Evolutionary conservation across 1,140 invertebrate species (phyloP).

Genomic region (Ridgeia piscesae): DNA sequence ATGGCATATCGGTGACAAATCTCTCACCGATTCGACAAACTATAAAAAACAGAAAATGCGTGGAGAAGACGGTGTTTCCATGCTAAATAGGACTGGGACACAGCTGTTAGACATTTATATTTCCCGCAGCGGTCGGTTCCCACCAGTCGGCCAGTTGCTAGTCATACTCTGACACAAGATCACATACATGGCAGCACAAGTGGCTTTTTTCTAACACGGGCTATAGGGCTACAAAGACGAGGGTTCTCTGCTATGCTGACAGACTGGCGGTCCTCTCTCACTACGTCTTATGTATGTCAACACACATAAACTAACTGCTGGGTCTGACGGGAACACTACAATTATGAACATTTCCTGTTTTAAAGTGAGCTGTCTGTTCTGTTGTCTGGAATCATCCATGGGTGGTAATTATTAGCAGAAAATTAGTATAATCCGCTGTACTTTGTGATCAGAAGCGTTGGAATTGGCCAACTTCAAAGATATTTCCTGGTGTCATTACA

Average conservation of each 20-base stretch:
- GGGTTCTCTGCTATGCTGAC: background rate
- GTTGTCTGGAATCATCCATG: no score
- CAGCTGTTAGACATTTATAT: background rate
- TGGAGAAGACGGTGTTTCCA: background rate
- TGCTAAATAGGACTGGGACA: background rate
- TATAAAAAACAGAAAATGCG: background rate
- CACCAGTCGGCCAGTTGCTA: background rate
- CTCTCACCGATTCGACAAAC: background rate
- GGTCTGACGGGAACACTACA: background rate
- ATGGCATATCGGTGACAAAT: background rate
- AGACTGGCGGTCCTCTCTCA: background rate
- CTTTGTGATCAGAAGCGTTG: no score
- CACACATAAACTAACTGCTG: background rate
- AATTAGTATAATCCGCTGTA: no score
- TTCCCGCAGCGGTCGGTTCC: background rate
- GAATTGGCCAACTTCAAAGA: no score
- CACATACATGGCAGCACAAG: background rate
- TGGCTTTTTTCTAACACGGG: background rate
- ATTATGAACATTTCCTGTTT: background rate
- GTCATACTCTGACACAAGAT: background rate
- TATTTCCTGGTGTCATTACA: no score
- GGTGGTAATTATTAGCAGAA: no score
- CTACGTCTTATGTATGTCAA: background rate
- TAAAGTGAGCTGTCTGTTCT: no score
- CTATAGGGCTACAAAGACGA: background rate